Conservation (phyloP, 2,113 vertebrate genomes). For the Thermophis baileyi region DNA sequence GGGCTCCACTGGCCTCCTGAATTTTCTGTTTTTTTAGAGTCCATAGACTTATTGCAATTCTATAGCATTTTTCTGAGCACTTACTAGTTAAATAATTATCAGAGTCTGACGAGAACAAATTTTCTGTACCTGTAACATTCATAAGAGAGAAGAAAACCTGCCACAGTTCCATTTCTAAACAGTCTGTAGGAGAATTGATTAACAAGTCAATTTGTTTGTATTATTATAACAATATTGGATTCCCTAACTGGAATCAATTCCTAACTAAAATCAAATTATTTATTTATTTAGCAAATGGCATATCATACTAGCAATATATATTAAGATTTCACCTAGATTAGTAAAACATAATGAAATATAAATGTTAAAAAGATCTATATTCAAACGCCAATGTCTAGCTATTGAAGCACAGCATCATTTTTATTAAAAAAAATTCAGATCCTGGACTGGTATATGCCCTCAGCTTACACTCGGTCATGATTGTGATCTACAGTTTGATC, state of each 20-base stretch:
- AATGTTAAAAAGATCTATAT: background rate
- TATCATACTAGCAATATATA: background rate
- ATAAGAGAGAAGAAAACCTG: background rate
- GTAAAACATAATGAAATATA: background rate
- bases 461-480: rapidly evolving
- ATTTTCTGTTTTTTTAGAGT: background rate
- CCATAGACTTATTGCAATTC: background rate
- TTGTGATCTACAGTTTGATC: background rate
- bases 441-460: background rate
- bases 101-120: background rate
- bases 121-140: background rate
- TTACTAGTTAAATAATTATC: background rate
- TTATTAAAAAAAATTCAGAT: background rate
- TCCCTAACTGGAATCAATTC: background rate
- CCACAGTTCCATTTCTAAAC: background rate
- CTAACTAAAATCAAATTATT: background rate
- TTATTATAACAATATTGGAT: background rate
- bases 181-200: background rate
- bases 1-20: background rate
- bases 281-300: background rate
- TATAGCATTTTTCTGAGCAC: background rate
- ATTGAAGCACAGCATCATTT: background rate
- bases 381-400: background rate
- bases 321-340: background rate
- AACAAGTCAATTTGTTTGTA: background rate